Evolutionary conservation across 2,888 invertebrate species (phyloP), one percentile per base, ranked within the genome.

Genomic region (Caenorhabditis doughertyi): DNA sequence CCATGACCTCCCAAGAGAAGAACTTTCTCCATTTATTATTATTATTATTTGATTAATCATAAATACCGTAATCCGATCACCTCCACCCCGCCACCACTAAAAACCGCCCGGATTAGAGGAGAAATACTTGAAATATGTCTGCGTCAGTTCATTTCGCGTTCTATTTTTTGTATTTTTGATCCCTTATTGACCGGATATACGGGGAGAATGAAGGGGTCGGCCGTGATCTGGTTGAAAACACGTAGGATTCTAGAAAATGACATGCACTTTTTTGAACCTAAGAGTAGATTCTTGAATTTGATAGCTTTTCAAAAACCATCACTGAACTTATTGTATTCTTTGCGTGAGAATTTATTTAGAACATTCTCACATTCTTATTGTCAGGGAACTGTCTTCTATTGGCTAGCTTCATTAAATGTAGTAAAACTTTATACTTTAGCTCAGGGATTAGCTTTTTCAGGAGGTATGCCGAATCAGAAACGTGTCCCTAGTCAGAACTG

Each of bases 21-120:
- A 51, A 25, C 25, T 32, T 32, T 56, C 18, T 35, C 9, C n/a
- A 16, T 18, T 9, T 13, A 27, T 60, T 71, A 29, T 56, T 39
- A 68, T 56, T 53, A 23, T 55, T 62, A 60, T 60, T 62, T 44
- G 47, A 53, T 73, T 73, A 73, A 64, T 73, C 64, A 64, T 64
- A 55, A 18, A 13, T 44, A 44, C 49, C 2, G 47, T 42, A 44
- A 60, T 60, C 42, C 44, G 60, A 60, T 47, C 44, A 47, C 27
- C 27, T 27, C 60, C 29, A 25, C 27, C 11, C 21, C 35, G n/a
- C n/a, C n/a, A n/a, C 32, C n/a, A 11, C 13, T 21, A 18, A 42
- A 64, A 73, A 62, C 72, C 55, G 72, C 29, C 62, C 72, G 72
- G 73, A 73, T 73, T 73, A 73, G 53, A 16, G 25, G 64, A 2